Evolutionary conservation across 2,113 vertebrate genomes (phyloP).

Genomic region (Neotragus pygmaeus): DNA sequence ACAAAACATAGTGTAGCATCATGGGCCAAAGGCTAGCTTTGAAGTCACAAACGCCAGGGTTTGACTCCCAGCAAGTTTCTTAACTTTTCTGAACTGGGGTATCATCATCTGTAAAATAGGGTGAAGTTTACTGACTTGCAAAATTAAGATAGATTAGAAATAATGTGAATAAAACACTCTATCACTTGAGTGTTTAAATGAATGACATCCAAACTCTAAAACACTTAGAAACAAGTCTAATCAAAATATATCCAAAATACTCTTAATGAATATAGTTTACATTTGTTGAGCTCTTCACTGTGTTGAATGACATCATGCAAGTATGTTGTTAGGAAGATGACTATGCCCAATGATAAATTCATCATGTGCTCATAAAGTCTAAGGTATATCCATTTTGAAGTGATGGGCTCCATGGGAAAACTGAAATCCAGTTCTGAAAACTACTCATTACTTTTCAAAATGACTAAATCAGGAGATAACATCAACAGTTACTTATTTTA

Average conservation of each 20-base stretch:
- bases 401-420: slow-evolving; percentile 36
- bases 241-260: neutral
- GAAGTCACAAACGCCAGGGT: neutral
- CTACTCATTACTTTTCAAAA: slow-evolving; percentile 50
- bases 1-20: neutral
- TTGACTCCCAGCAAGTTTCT: neutral
- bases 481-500: slow-evolving; percentile 66
- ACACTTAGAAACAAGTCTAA: neutral
- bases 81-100: neutral
- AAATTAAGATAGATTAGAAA: neutral
- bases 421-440: slow-evolving; percentile 47
- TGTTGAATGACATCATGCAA: neutral
- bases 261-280: neutral
- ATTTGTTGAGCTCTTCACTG: neutral
- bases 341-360: neutral
- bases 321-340: neutral
- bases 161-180: neutral
- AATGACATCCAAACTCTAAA: neutral
- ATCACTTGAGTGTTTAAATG: neutral
- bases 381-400: slow-evolving; percentile 40
- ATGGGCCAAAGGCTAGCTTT: neutral
- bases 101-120: neutral
- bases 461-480: slow-evolving; percentile 34
- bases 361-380: neutral
- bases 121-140: neutral